Percentiles rank a stretch among this genome's conserved stretches.
Evolutionary conservation across 2,113 vertebrate species (phyloP).

Genomic region (Tragelaphus strepsiceros): DNA sequence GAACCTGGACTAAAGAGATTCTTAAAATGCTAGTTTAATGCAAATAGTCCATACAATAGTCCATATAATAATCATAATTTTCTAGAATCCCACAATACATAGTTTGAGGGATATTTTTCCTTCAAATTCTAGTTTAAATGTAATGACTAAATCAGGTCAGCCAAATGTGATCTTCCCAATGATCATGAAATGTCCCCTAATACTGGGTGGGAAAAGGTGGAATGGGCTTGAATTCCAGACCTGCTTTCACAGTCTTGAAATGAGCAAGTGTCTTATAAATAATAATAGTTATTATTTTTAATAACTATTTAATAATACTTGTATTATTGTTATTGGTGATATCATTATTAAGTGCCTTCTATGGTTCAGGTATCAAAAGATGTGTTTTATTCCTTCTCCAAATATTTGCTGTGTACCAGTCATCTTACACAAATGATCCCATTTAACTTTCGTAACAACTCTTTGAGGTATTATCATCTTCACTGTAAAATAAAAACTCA

Average conservation of each 20-base stretch:
- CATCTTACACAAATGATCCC: not conserved
- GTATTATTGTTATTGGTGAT: not conserved
- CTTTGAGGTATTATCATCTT: not conserved
- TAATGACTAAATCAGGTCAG: not conserved
- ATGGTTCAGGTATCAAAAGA: constrained; percentile 12
- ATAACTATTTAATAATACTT: not conserved
- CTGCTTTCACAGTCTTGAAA: not conserved
- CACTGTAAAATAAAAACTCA: constrained; percentile 36
- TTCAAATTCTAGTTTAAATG: constrained; percentile 24
- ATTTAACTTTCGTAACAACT: constrained; percentile 31
- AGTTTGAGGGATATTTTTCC: not conserved
- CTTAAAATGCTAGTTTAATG: not conserved
- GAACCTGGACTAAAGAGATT: not conserved
- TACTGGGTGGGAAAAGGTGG: not conserved
- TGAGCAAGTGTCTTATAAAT: constrained; percentile 5
- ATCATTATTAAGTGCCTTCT: constrained; percentile 21
- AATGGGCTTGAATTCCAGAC: not conserved
- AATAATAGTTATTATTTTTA: not conserved
- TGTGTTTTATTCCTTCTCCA: not conserved
- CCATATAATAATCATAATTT: not conserved
- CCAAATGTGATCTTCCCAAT: not conserved
- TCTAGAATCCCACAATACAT: not conserved
- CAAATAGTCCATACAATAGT: not conserved
- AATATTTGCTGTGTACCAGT: constrained; percentile 11
- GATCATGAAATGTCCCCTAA: not conserved